Base-by-base conservation (phyloP, 2,888 invertebrate genomes). In the Tipula unca region DNA sequence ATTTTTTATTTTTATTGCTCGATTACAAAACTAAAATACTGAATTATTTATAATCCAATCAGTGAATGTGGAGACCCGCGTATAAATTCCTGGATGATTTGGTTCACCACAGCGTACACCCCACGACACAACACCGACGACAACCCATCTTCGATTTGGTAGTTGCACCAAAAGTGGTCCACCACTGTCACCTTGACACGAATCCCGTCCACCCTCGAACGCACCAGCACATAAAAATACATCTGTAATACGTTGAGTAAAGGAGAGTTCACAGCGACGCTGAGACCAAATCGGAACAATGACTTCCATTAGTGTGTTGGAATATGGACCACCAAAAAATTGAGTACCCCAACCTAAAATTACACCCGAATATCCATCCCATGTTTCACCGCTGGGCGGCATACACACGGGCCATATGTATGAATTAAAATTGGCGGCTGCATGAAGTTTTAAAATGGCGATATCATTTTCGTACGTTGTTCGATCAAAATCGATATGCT, bases 381-480 rank as follows among this genome's bases (percentile, higher is more conserved):
- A 93, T 3, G 92, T 90, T 82, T 93, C 89, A 1, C 92, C 93
- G 0, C 93, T 88, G 0, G 95, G 95, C 0, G 97, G 97, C 87
- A 97, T 92, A 89, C 97, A 97, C 85, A 96, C 94, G 0, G 96
- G 96, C 95, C 96, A 96, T 85, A 97, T 95, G 88, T 96, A 96
- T 0, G 94, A 93, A 88, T 95, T 95, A 89, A 96, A 96, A 4
- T 93, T 90, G 0, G 95, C 94, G 0, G 94, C 92, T 8, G 93
- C 90, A 87, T 94, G 92, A 85, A 96, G 90, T 88, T 93, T 94
- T 82, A 97, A 87, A 48, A 97, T 92, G 0, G 96, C 95, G 85
- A 97, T 95, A 88, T 97, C 97, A 88, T 97, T 93, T 87, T 93
- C 93, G 89, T 95, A 96, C 0, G 93, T 95, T 0, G 92, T 89